Evolutionary conservation across 1,140 invertebrate genomes (phyloP), one percentile per base, ranked within the genome.

Genomic region (Periplaneta americana): DNA sequence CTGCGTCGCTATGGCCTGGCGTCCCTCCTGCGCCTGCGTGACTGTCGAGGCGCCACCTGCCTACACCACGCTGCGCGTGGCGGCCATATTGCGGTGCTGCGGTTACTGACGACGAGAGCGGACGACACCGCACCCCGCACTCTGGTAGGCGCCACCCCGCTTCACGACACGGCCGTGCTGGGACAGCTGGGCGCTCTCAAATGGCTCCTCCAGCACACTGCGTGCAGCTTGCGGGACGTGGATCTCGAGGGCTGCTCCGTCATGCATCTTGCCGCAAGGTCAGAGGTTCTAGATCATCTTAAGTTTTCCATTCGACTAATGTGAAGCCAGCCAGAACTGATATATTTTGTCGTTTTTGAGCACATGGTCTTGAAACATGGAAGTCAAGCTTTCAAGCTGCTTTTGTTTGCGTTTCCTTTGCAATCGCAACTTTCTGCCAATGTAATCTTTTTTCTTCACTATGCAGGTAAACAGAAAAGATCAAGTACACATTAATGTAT

Each of bases 81-180:
- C 75, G 88, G 88, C 3, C 82, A 84, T 31, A 82, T 88, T 5
- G 84, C 86, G n/a, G 83, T 87, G 0, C 79, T 89, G 11, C 80
- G 87, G 34, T 88, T 84, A 80, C 81, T 89, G n/a, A 83, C 88
- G 18, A 84, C 84, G 11, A 81, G 83, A 6, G 57, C 17, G 85
- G 83, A 74, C 81, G 84, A 11, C 85, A 89, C 82, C 83, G 82
- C 76, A 85, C 85, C 84, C 34, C 80, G 48, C 28, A 84, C 86
- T 10, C 85, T 85, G 34, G 86, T 88, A 18, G 89, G 89, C 1
- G 86, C 88, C 0, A 88, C 89, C 9, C 84, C 89, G 13, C 83
- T 86, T 0, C 89, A 90, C 82, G 89, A 90, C 83, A 89, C 89
- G 10, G 87, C 89, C 3, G 88, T 88, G 0, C 85, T 87, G 75